phyloP scores from a whole-genome alignment of 2,888 invertebrate species.

The Tryphoninae sp. region DNA sequence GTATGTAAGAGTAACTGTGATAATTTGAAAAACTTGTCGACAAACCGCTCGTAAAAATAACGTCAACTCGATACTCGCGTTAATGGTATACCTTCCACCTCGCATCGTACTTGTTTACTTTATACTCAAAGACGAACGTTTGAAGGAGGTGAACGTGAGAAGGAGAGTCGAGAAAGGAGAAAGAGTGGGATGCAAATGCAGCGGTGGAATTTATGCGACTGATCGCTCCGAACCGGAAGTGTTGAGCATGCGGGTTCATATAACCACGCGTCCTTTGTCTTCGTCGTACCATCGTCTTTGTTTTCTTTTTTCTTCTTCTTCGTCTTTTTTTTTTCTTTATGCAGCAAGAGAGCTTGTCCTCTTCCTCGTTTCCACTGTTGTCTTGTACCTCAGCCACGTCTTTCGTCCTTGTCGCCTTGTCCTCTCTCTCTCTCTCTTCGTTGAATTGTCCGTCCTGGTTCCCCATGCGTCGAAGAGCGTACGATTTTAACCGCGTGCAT shows the following conservation, averaged over 20 bases:
- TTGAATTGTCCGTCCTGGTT: constrained; percentile 42
- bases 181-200: constrained; percentile 36
- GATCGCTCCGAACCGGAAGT: constrained; percentile 55
- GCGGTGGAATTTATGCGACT: constrained; percentile 58
- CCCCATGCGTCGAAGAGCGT: constrained; percentile 35
- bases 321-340: constrained; percentile 20
- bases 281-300: constrained; percentile 7
- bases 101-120: not conserved
- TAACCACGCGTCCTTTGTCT: constrained; percentile 41
- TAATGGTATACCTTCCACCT: not conserved
- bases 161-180: constrained; percentile 14
- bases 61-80: not conserved
- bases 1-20: not conserved
- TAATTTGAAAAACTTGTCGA: not conserved
- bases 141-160: constrained; percentile 7
- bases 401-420: constrained; percentile 10
- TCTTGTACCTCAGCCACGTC: constrained; percentile 22
- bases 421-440: constrained; percentile 37
- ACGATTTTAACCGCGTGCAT: constrained; percentile 43
- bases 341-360: constrained; percentile 33
- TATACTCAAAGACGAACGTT: constrained; percentile 10
- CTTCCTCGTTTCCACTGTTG: constrained; percentile 23
- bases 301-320: constrained; percentile 4
- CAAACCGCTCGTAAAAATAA: not conserved
- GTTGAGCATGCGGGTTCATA: constrained; percentile 55